Base-by-base conservation (phyloP, 1,140 invertebrate genomes). In the Hyposmocoma kahamanoa region DNA sequence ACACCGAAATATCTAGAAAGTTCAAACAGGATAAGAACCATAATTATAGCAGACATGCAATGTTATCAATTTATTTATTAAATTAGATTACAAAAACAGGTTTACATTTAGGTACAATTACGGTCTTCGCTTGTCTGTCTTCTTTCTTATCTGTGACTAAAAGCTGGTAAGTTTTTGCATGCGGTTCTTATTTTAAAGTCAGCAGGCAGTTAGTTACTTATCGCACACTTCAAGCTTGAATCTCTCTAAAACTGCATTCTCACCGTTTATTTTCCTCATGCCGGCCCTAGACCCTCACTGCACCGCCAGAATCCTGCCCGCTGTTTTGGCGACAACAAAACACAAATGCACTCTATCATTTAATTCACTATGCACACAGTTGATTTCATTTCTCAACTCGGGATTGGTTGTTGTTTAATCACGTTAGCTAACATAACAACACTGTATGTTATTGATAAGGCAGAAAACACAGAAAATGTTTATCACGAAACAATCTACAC, bases 201-300 rank as follows among this genome's bases (percentile, higher is more conserved):
- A 22, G 26, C 32, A 46, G 18, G 17, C 21, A 41, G 22, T 28
- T 47, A 50, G 32, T 34, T n/a, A n/a, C 30, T 34, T 34, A 13
- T 15, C 32, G 24, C 24, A 36, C 2, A 36, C 18, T 36, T 36
- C 15, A 17, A 36, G 32, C 8, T 34, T 15, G 6, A 36, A 36
- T 15, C 18, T 17, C 1, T 36, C 32, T 36, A 41, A 15, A 9
- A 11, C 5, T 9, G 22, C 17, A 53, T 60, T 50, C 78, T 69
- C 65, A 82, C 81, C 81, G 63, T 84, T 84, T 74, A 81, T 83
- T 84, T 84, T 84, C 69, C 81, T 76, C 81, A 84, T 84, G 66
- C 59, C 71, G 70, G 65, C 53, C 60, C 69, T 72, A 78, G 71
- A 76, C 70, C 72, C 78, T 72, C 62, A 70, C 56, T 63, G 67